phyloP scores from a whole-genome alignment of 1,140 invertebrate species.

The Goniozus legneri region DNA sequence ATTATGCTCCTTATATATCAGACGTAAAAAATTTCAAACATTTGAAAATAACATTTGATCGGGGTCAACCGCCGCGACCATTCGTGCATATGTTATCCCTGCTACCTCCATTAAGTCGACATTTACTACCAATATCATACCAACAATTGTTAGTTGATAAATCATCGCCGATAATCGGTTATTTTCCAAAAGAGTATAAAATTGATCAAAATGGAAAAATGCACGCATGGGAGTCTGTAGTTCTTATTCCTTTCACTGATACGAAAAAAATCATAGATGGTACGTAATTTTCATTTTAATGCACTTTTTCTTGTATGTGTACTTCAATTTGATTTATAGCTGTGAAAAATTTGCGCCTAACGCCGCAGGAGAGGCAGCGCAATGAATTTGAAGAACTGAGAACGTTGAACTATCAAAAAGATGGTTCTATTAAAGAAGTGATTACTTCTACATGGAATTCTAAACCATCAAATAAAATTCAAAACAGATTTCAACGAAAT shows the following conservation, averaged over 20 bases:
- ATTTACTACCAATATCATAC: conserved; percentile 77
- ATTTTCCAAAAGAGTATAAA: conserved; percentile 86
- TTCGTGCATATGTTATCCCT: conserved; percentile 94
- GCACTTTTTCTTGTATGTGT: conserved; percentile 7
- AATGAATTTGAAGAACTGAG: conserved; percentile 86
- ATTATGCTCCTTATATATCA: conserved; percentile 94
- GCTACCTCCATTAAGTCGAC: conserved; percentile 78
- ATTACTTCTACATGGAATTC: conserved; percentile 64
- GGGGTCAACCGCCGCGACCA: conserved; percentile 85
- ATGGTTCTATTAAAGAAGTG: conserved; percentile 58
- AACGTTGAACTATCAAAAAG: conserved; percentile 67
- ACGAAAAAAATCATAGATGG: conserved; percentile 59
- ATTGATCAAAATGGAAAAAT: conserved; percentile 91
- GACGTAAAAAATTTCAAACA: conserved; percentile 82
- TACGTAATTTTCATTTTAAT: conserved; percentile 39
- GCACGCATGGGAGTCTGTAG: conserved; percentile 97
- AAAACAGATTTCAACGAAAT: conserved; percentile 55
- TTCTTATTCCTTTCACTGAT: conserved; percentile 95
- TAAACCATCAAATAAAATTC: conserved; percentile 58
- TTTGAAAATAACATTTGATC: conserved; percentile 73
- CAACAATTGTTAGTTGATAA: conserved; percentile 78
- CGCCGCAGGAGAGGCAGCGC: conserved; percentile 61
- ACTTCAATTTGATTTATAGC: conserved; percentile 68
- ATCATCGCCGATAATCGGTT: conserved; percentile 82
- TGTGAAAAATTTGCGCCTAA: conserved; percentile 58